phyloP scores from a whole-genome alignment of 2,888 invertebrate species.

The Epiblema foenella region DNA sequence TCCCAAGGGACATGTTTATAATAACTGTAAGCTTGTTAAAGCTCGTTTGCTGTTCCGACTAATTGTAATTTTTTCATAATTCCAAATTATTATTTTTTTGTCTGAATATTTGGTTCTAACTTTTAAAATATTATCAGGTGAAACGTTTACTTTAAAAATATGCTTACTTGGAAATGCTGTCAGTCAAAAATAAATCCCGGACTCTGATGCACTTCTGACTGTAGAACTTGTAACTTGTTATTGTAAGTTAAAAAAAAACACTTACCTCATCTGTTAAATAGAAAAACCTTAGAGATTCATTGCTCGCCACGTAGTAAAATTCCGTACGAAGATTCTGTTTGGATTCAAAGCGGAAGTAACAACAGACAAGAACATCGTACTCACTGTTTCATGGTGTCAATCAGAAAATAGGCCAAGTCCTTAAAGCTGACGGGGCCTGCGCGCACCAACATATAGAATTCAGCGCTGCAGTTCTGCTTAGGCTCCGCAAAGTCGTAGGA shows the following conservation, averaged over 20 bases:
- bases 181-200: background rate
- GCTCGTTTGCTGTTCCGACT: background rate
- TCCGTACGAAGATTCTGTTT: background rate
- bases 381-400: slow-evolving; percentile 89
- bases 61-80: too few species aligned
- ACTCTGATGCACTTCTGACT: background rate
- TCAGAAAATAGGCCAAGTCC: slow-evolving; percentile 89
- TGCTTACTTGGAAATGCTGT: background rate
- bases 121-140: background rate
- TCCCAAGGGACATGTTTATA: background rate
- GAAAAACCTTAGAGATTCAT: background rate
- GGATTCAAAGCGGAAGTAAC: background rate
- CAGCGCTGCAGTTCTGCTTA: slow-evolving; percentile 88
- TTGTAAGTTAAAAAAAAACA: background rate
- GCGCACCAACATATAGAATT: slow-evolving; percentile 92
- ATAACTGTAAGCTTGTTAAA: background rate
- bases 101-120: background rate
- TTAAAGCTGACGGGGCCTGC: slow-evolving; percentile 90
- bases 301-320: background rate
- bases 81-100: too few species aligned
- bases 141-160: background rate
- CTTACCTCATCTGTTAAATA: background rate
- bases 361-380: slow-evolving; percentile 51
- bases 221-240: background rate
- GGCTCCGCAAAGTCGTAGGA: slow-evolving; percentile 90